phyloP scores from a whole-genome alignment of 2,113 vertebrate genomes.

The Aegypius monachus region DNA sequence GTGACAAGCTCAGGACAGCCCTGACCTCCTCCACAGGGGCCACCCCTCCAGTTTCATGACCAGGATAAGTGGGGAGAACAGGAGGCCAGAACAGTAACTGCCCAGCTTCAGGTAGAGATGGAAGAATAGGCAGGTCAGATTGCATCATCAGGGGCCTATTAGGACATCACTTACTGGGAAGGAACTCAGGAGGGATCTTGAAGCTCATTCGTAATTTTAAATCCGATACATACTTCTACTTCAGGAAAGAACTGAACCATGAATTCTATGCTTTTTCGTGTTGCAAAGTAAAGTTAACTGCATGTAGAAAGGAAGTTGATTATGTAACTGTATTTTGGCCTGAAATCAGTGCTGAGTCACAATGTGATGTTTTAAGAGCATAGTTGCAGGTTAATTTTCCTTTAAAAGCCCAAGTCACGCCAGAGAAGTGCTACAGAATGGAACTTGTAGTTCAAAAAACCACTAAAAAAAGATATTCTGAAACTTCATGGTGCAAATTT shows the following conservation, averaged over 20 bases:
- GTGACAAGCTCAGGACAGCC: neutral
- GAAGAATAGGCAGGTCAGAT: neutral
- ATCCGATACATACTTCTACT: neutral
- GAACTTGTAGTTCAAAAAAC: neutral
- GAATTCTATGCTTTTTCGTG: neutral
- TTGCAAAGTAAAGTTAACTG: neutral
- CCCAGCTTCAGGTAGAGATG: neutral
- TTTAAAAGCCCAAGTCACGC: neutral
- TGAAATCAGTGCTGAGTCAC: neutral
- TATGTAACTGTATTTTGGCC: neutral
- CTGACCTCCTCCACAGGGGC: neutral
- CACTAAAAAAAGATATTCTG: neutral
- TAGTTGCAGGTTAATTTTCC: neutral
- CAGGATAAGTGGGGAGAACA: neutral
- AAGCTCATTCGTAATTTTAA: neutral
- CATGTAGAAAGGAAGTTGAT: neutral
- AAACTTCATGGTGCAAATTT: neutral
- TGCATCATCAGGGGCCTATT: neutral
- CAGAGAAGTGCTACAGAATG: neutral
- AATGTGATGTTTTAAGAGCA: neutral
- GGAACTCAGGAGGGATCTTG: neutral
- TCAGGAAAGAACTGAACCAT: neutral
- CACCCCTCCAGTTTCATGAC: neutral
- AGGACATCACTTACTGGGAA: neutral
- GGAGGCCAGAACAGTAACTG: neutral